Conservation (phyloP, 2,888 invertebrate species). For the Deilephila elpenor region DNA sequence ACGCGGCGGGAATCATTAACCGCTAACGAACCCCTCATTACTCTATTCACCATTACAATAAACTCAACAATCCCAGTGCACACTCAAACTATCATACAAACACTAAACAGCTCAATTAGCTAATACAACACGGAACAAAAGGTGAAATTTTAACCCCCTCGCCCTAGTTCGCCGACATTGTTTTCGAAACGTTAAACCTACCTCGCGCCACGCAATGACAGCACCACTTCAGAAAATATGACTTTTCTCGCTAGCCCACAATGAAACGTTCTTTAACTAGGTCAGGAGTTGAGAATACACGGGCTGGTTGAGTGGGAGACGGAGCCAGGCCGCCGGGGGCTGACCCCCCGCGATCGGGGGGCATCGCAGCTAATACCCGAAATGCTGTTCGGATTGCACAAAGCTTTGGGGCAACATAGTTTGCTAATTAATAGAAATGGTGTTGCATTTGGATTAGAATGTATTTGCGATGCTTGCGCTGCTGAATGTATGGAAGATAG, state of each 20-base stretch:
- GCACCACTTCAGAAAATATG: conserved; percentile 52
- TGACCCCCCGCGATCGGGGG: conserved; percentile 1
- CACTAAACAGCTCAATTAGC: conserved; percentile 40
- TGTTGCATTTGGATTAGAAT: conserved; percentile 7
- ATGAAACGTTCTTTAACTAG: conserved; percentile 45
- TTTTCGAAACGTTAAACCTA: conserved; percentile 28
- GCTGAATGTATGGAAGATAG: background rate
- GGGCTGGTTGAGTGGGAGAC: background rate
- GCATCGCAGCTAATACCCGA: conserved; percentile 7
- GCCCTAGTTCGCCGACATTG: conserved; percentile 28
- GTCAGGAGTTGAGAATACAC: conserved; percentile 45
- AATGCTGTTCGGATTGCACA: conserved; percentile 10
- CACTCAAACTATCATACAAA: conserved; percentile 28
- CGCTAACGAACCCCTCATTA: too few relatives aligned
- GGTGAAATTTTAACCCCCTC: conserved; percentile 27
- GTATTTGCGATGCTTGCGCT: background rate
- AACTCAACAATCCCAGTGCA: background rate
- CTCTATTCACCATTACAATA: background rate
- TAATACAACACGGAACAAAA: conserved; percentile 28
- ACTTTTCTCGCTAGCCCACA: conserved; percentile 49
- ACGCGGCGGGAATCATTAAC: too few relatives aligned
- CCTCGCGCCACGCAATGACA: conserved; percentile 31
- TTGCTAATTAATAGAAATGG: conserved; percentile 10
- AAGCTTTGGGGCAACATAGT: conserved; percentile 18
- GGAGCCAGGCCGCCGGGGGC: background rate